Evolutionary conservation across 2,797 vertebrate genomes (phyloP).

Genomic region (Danio albolineatus): DNA sequence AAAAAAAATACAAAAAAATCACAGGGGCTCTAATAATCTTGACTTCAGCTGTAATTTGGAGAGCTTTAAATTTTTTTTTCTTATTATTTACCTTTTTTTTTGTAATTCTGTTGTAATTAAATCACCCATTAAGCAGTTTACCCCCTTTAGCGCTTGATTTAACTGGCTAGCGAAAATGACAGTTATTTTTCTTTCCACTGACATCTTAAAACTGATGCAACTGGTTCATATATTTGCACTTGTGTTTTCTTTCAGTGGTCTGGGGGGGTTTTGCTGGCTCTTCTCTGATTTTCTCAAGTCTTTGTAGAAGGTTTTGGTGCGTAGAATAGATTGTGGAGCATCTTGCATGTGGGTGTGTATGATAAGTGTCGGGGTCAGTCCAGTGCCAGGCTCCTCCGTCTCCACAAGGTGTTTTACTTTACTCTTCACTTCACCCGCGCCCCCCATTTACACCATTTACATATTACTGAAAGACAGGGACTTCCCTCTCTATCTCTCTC

Average conservation of each 20-base stretch:
- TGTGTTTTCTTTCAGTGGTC: not conserved
- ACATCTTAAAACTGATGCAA: not conserved
- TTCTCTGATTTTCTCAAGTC: not conserved
- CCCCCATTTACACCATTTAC: conserved; percentile 3
- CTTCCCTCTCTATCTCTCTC: conserved; percentile 7
- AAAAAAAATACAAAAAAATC: no score
- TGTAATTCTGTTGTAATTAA: no score
- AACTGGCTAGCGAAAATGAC: not conserved
- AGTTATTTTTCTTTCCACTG: not conserved
- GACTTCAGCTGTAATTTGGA: no score
- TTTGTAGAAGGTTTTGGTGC: not conserved
- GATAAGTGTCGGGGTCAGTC: conserved; percentile 8
- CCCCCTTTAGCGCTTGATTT: no score
- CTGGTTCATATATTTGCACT: not conserved
- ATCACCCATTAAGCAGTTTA: no score
- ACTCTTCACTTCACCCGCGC: not conserved
- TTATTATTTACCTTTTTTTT: no score
- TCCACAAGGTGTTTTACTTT: not conserved
- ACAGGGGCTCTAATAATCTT: no score
- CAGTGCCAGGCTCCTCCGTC: conserved; percentile 10
- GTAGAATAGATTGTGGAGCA: not conserved
- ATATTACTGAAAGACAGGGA: not conserved
- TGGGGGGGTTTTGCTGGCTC: not conserved
- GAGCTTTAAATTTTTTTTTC: no score
- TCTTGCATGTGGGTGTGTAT: conserved; percentile 22